These are phyloP conservation scores for Ceratosolen solmsi DNA, from an alignment of 1,140 invertebrate species.

Conservation along the genomic window DNA sequence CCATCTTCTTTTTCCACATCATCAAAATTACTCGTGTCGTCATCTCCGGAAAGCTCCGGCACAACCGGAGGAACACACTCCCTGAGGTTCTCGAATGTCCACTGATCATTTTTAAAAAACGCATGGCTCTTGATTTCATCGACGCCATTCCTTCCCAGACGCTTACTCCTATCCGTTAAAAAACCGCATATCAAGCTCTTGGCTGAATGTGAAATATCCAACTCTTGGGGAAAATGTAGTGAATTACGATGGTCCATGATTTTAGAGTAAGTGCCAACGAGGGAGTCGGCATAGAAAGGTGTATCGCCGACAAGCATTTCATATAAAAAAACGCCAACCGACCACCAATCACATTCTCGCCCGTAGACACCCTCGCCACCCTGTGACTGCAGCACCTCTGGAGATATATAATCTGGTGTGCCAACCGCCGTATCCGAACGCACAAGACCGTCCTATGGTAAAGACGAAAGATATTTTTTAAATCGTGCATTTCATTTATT, in stretches of 20 bases:
- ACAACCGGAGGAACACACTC: conserved; percentile 96
- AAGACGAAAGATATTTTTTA: conserved; percentile 29
- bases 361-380: conserved; percentile 96
- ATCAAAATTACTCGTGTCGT: conserved; percentile 99
- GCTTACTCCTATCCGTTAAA: conserved; percentile 91
- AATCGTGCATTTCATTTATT: too few relatives aligned
- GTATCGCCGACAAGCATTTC: conserved; percentile 99
- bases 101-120: conserved; percentile 97
- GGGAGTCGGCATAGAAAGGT: conserved; percentile 98
- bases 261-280: conserved; percentile 98
- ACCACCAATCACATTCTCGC: conserved; percentile 99
- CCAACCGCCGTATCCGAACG: conserved; percentile 98
- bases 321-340: conserved; percentile 98
- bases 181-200: conserved; percentile 95
- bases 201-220: conserved; percentile 92
- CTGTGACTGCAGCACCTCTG: conserved; percentile 97
- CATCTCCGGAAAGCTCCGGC: conserved; percentile 94
- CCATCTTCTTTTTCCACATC: conserved; percentile 95
- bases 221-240: conserved; percentile 94
- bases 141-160: conserved; percentile 94
- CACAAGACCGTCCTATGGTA: conserved; percentile 89
- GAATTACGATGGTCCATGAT: conserved; percentile 99
- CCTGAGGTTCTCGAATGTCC: conserved; percentile 97
- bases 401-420: conserved; percentile 99
- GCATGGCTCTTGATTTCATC: conserved; percentile 95